Conservation (phyloP, 2,888 invertebrate genomes). For the Apotomis betuletana region DNA sequence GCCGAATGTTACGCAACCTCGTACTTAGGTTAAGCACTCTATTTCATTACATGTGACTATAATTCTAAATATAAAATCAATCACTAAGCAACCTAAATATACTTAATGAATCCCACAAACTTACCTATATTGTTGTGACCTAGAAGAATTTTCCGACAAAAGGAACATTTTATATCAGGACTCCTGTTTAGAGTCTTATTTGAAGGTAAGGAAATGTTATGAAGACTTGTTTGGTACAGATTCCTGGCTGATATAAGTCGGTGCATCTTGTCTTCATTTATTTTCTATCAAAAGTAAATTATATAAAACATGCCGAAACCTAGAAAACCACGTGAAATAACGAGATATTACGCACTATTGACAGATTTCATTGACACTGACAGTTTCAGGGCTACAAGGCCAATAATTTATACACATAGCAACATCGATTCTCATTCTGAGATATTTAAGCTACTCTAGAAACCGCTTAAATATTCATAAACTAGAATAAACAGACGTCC, state of each 20-base stretch:
- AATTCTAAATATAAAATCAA: conserved; percentile 35
- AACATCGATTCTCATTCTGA: neutral
- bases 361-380: conserved; percentile 40
- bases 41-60: conserved; percentile 20
- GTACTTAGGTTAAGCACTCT: conserved; percentile 50
- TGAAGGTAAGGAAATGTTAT: conserved; percentile 59
- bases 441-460: conserved; percentile 1
- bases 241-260: conserved; percentile 72
- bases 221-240: conserved; percentile 71
- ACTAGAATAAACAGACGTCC: neutral
- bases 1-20: conserved; percentile 72
- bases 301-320: conserved; percentile 61
- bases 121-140: conserved; percentile 67
- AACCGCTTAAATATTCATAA: neutral
- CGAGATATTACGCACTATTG: conserved; percentile 45
- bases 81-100: conserved; percentile 16
- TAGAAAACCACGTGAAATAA: conserved; percentile 70
- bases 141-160: conserved; percentile 72
- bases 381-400: conserved; percentile 3
- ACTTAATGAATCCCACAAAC: conserved; percentile 19
- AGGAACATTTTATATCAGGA: conserved; percentile 73
- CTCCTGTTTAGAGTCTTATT: conserved; percentile 56
- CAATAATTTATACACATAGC: neutral
- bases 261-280: conserved; percentile 68
- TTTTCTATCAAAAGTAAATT: conserved; percentile 52